Conservation (phyloP, 2,888 invertebrate species). For the Hydrotaea diabolus region DNA sequence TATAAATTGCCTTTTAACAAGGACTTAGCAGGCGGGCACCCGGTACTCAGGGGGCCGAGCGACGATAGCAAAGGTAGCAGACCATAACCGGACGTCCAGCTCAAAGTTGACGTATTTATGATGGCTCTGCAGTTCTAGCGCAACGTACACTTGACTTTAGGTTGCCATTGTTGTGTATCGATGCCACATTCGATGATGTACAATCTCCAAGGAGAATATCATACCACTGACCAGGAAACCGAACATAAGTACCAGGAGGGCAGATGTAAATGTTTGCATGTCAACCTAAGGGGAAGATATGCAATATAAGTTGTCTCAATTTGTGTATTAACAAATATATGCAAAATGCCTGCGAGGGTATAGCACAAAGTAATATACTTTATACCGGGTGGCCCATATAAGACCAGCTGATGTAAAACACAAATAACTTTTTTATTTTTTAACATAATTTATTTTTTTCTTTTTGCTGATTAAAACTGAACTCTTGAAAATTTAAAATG, state of each 20-base stretch:
- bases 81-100: not conserved
- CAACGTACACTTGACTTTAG: slow-evolving; percentile 8
- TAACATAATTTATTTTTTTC: too few relatives aligned
- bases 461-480: too few relatives aligned
- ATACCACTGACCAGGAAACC: slow-evolving; percentile 81
- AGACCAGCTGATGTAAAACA: too few relatives aligned
- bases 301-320: not conserved
- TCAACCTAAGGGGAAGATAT: slow-evolving; percentile 80
- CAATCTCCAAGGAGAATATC: slow-evolving; percentile 75
- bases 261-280: slow-evolving; percentile 83
- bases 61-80: not conserved
- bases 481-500: too few relatives aligned
- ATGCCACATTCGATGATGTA: slow-evolving; percentile 73
- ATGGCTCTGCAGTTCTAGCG: not conserved
- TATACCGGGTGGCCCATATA: too few relatives aligned
- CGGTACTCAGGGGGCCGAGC: not conserved
- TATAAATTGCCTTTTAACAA: slow-evolving; percentile 39
- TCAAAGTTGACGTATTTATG: not conserved
- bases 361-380: not conserved
- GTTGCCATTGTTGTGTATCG: slow-evolving; percentile 60
- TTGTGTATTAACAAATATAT: not conserved
- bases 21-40: not conserved
- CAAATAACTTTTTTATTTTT: too few relatives aligned
- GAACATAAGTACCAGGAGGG: slow-evolving; percentile 82
- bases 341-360: not conserved